Conservation (phyloP, 2,797 vertebrate genomes). For the Hypotaenidia philippensis region DNA sequence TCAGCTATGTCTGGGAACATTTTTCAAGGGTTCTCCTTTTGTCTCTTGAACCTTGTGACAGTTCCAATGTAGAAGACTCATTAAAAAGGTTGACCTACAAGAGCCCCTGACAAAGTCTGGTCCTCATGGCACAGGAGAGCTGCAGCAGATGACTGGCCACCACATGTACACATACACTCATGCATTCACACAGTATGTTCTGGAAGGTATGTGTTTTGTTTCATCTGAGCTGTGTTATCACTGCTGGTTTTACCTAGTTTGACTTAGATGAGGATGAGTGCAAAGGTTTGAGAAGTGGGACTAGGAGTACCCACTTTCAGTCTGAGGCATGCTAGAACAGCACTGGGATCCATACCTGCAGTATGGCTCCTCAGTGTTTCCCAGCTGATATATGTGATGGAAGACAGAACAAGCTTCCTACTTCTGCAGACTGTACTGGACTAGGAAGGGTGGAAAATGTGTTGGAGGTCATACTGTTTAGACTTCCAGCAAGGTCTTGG, state of each 20-base stretch:
- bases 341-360: background rate
- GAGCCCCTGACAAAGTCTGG: background rate
- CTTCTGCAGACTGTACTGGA: background rate
- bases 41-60: background rate
- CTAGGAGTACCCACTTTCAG: background rate
- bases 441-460: background rate
- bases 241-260: background rate
- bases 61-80: background rate
- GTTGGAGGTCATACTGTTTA: background rate
- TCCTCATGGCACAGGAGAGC: background rate
- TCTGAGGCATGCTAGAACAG: background rate
- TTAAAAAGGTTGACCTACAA: background rate
- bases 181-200: background rate
- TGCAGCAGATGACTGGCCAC: background rate
- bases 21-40: background rate
- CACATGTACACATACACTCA: background rate
- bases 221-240: background rate
- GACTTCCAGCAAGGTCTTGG: background rate
- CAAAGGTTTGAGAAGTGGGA: background rate
- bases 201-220: background rate
- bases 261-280: background rate
- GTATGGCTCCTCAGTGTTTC: background rate
- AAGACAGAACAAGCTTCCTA: background rate
- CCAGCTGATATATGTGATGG: background rate
- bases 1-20: background rate